Base-by-base conservation (phyloP, 2,797 vertebrate species). In the Sitta carolinensis region DNA sequence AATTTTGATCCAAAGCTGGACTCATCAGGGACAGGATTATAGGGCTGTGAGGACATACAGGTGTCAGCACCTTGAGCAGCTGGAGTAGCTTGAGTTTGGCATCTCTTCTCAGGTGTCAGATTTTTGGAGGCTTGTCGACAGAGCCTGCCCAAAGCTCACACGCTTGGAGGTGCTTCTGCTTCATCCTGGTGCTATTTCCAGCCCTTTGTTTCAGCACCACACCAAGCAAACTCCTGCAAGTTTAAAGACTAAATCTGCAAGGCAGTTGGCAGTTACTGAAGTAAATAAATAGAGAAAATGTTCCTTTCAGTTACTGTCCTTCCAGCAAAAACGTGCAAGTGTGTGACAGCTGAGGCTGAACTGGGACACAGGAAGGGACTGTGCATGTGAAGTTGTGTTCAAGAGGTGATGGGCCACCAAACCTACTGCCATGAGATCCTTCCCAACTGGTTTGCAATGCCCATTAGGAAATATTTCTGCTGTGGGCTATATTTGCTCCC, bases 391-490 rank as follows among this genome's bases (percentile, higher is more conserved):
- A 55, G 16, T 1, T 34, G 42, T 34, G 22, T 18, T 11, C 22
- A 36, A 36, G 26, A 57, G 11, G 4, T 55, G 23, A 45, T 15
- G 10, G 13, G 25, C 9, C 38, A 52, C 30, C 30, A 43, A 42
- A 32, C 2, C 62, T 52, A 4, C 25, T 55, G 61, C 21, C 32
- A 8, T 8, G 32, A 58, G 16, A 30, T 68, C 55, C 25, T 72
- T 22, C 26, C 9, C 14, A 26, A 3, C 10, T 62, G 3, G 15
- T 66, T 59, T 64, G 19, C 21, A 16, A 23, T 26, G 30, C 8
- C 47, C 11, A 5, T 34, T 47, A 22, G 23, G 54, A 62, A 62
- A 0, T 0, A 43, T 23, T 66, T 13, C 9, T 27, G 11, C 21
- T 2, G 3, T 21, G 36, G 59, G 18, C 42, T 72, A 5, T 19